Base-by-base conservation (phyloP, 2,888 invertebrate species). In the Ametastegia equiseti region DNA sequence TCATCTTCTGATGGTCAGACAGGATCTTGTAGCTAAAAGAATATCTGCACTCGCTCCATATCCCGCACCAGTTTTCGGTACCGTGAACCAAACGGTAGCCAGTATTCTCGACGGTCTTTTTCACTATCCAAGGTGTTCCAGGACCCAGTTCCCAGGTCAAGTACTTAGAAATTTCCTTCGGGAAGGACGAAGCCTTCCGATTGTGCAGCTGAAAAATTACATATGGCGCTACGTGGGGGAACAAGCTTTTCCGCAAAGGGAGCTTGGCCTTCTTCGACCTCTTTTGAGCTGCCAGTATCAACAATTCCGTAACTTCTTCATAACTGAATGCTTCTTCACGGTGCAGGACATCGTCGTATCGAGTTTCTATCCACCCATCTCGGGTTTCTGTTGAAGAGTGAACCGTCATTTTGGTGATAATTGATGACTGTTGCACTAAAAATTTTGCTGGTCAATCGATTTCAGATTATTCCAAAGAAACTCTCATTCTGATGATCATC, bases 21-120 rank as follows among this genome's bases (percentile, higher is more conserved):
- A 96, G 93, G 0, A 95, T 95, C 89, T 95, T 94, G 91, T 98
- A 98, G 92, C 96, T 95, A 0, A 95, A 93, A 0, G 97, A 96
- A 89, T 97, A 98, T 95, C 98, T 96, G 89, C 98, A 98, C 90
- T 97, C 97, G 73, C 98, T 98, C 98, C 98, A 99, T 83, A 97
- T 97, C 7, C 98, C 98, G 87, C 97, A 93, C 98, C 98, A 98
- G 86, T 97, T 96, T 80, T 89, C 83, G 88, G 87, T 84, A 93
- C 93, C 92, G 89, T 92, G 92, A 6, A 93, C 92, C 65, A 93
- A 89, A 82, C 92, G 88, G 87, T 93, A 94, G 27, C 94, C 93
- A 23, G 93, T 92, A 85, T 94, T 92, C 13, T 92, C 86, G 13
- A 95, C 92, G 11, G 93, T 93, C 84, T 93, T 92, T 82, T 93